Evolutionary conservation across 1,140 invertebrate species (phyloP).

Genomic region (Calycopis cecrops): DNA sequence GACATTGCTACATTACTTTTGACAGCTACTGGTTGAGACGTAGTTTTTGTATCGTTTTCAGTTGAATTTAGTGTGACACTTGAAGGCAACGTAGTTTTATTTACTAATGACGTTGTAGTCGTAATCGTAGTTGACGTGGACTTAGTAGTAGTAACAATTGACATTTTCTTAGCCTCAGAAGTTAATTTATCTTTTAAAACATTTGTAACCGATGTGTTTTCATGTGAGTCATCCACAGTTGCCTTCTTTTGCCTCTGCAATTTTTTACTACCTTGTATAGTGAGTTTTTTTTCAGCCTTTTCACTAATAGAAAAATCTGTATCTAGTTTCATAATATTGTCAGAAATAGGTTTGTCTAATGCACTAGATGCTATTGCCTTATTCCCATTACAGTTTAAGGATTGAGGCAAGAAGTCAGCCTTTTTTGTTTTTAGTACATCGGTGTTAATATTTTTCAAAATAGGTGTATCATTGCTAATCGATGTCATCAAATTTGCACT

Average conservation of each 20-base stretch:
- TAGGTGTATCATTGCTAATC: background rate
- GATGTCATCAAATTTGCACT: background rate
- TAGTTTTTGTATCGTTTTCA: constrained; percentile 1
- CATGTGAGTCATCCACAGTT: constrained; percentile 29
- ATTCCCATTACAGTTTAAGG: no score
- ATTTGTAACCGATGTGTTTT: background rate
- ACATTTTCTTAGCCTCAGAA: constrained; percentile 11
- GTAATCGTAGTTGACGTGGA: constrained; percentile 12
- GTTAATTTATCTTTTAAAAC: constrained; percentile 15
- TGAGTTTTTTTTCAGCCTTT: constrained; percentile 18
- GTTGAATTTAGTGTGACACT: no score
- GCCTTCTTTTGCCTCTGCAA: constrained; percentile 47
- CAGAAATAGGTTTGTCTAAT: no score
- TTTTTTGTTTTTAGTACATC: constrained; percentile 9
- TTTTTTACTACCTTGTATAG: constrained; percentile 31
- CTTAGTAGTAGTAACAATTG: constrained; percentile 7
- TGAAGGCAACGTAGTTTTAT: no score
- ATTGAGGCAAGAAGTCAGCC: no score
- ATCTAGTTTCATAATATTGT: background rate
- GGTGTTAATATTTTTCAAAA: background rate
- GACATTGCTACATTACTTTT: background rate
- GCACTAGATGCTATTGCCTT: no score
- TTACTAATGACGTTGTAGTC: constrained; percentile 1
- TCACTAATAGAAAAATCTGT: constrained; percentile 2
- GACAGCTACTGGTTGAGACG: background rate